Base-by-base conservation (phyloP, 2,113 vertebrate species). In the Cettia cetti region DNA sequence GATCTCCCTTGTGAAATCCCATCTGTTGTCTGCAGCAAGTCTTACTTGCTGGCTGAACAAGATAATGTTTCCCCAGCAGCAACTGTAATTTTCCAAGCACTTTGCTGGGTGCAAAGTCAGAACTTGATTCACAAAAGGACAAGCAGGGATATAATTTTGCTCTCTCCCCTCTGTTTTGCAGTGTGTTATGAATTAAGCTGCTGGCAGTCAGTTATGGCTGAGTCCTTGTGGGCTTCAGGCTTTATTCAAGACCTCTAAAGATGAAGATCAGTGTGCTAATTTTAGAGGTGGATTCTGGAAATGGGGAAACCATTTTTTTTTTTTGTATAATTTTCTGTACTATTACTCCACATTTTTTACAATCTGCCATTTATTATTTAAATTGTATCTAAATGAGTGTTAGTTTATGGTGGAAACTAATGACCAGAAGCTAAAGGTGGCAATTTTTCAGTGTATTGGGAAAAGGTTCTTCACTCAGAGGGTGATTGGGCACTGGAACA, bases 1-100 rank as follows among this genome's bases (percentile, higher is more conserved):
- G 89, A 88, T 89, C 71, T 95, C 92, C 88, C 92, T 39, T 37
- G 60, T 80, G 90, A 96, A 97, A 96, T 78, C 72, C 93, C 95
- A 92, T 91, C 94, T 95, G 94, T 78, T 61, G 26, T 91, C 83
- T 82, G 65, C 86, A 83, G 82, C 94, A 74, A 21, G 61, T 91
- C 79, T 87, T 47, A 61, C 71, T 94, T 18, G 33, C 83, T 63
- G 74, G 45, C 60, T 89, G 89, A 90, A 60, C 47, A 14, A 90
- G 93, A 96, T 96, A 93, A 83, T 77, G 76, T 91, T 95, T 92
- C 90, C 80, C 81, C 7, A 7, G 92, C 81, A 82, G 74, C 30
- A 64, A 60, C 86, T 93, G 77, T 90, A 88, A 89, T 94, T 96
- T 97, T 96, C 93, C 91, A 78, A 86, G 65, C 24, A 15, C 70